Base-by-base conservation (phyloP, 2,888 invertebrate species). In the Coremacera marginata region DNA sequence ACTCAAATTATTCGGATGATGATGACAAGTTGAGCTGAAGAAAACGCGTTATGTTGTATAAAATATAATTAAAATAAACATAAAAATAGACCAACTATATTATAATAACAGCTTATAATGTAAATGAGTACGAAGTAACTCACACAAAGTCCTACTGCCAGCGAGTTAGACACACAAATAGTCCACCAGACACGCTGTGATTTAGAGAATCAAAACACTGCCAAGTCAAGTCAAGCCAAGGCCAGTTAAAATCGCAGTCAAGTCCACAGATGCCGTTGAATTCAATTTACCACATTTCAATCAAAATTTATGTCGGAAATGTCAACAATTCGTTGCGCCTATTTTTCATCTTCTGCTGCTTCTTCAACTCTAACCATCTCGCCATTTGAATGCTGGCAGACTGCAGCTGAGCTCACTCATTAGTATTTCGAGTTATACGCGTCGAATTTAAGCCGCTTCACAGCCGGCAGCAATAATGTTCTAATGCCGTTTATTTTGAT, bases 201-300 rank as follows among this genome's bases (percentile, higher is more conserved):
- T 49, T 27, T 27, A 27, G 31, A 63, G 52, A 16, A 65, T 74
- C 73, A 65, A 37, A 73, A 73, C 63, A 73, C 25, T 62, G 72
- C 31, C 62, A 62, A 60, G 57, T 19, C 11, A 34, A 51, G 31
- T 31, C 57, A 27, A 22, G n/a, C 44, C 19, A 11, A n/a, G 67
- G 11, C 37, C 19, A 60, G 44, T 9, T 44, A 37, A 19, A n/a
- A 44, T 14, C 31, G 74, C 7, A 37, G 52, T 55, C 52, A 14
- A 34, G 74, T 51, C 65, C 51, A 31, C 65, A 37, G 74, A 71
- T 65, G 77, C 74, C 75, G 81, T 79, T 80, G 80, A 81, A 82
- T 83, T 83, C 83, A 82, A 83, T 83, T 83, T 82, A 83, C 83
- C 83, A 83, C 83, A 83, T 82, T 83, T 83, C 83, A 83, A 83